A percentile compares a stretch with the other conserved stretches of the same genome.
Conservation (phyloP, 2,113 vertebrate genomes). For the Pitta sordida region DNA sequence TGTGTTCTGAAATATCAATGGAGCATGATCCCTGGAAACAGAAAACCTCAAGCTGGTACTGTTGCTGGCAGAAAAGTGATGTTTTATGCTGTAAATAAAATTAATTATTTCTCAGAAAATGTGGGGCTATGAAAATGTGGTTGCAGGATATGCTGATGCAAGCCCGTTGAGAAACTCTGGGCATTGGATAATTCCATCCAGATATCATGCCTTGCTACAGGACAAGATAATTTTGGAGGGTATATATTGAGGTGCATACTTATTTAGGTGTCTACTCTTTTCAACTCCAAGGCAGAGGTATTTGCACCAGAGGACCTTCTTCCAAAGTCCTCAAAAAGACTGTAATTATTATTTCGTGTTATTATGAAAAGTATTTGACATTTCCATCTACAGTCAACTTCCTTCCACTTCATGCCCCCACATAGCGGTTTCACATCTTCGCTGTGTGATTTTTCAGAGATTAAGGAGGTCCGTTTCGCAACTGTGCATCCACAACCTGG, state of each 20-base stretch:
- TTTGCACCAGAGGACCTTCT: neutral
- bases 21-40: neutral
- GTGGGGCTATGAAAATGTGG: neutral
- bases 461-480: no score
- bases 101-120: neutral
- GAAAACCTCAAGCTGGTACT: neutral
- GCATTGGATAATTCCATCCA: neutral
- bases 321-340: neutral
- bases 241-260: neutral
- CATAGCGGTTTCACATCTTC: no score
- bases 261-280: neutral
- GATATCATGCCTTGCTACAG: neutral
- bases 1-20: conserved; percentile 19
- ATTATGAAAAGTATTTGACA: neutral
- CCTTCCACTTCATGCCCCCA: no score
- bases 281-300: neutral
- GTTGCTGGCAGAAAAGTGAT: neutral
- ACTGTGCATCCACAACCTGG: no score
- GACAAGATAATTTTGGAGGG: neutral
- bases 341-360: neutral
- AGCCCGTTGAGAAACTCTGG: neutral
- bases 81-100: neutral
- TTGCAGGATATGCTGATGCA: neutral
- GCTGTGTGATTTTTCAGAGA: no score
- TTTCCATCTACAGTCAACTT: no score